phyloP scores from a whole-genome alignment of 2,113 vertebrate species.

The Eulemur macaco region DNA sequence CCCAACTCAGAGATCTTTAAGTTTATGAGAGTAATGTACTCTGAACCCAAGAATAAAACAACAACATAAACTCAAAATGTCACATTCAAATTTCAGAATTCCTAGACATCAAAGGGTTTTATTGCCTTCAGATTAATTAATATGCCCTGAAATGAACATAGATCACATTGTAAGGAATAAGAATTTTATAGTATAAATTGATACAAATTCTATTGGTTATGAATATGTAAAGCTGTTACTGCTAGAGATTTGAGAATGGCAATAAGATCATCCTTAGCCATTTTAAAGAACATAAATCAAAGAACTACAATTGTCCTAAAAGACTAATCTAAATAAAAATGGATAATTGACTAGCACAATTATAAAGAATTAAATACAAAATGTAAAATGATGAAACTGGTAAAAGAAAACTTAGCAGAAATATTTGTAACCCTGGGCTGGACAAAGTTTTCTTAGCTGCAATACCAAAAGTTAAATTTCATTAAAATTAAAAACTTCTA shows the following conservation, averaged over 20 bases:
- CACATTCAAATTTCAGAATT: neutral
- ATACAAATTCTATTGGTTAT: neutral
- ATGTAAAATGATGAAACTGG: neutral
- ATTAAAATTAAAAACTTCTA: neutral
- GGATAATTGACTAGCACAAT: neutral
- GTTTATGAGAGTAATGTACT: neutral
- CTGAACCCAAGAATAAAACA: neutral
- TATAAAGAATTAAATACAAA: neutral
- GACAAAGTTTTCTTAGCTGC: neutral
- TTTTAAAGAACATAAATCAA: neutral
- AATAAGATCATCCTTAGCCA: neutral
- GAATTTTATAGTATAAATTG: neutral
- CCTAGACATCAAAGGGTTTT: neutral
- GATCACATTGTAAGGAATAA: neutral
- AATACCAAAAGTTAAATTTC: neutral
- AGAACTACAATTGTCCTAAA: neutral
- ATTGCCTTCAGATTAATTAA: neutral
- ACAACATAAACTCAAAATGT: neutral
- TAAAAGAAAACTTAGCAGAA: neutral
- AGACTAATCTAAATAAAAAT: neutral
- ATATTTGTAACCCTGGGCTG: neutral
- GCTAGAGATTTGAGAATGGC: neutral
- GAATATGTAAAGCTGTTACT: neutral
- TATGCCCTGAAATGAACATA: neutral
- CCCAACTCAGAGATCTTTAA: neutral